These are phyloP conservation scores for Meliscaeva auricollis DNA, from an alignment of 2,888 invertebrate genomes.

Conservation along the genomic window DNA sequence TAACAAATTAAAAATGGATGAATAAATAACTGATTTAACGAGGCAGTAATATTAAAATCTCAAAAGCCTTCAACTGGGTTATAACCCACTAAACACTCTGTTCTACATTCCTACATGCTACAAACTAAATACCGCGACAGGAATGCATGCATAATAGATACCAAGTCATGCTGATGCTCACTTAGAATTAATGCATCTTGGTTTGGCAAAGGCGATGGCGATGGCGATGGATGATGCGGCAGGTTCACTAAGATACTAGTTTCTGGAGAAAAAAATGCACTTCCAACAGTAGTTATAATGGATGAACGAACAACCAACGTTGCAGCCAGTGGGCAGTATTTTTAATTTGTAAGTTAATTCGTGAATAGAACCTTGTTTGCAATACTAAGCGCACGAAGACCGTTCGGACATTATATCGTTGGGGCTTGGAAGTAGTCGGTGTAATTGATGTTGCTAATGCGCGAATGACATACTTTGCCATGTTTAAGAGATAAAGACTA, in stretches of 20 bases:
- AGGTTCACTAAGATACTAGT: constrained; percentile 12
- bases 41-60: constrained; percentile 16
- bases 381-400: constrained; percentile 25
- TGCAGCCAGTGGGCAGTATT: constrained; percentile 30
- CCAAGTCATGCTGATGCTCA: constrained; percentile 12
- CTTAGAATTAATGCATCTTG: constrained; percentile 22
- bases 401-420: constrained; percentile 12
- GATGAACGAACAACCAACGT: background rate
- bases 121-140: constrained; percentile 19
- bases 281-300: constrained; percentile 23
- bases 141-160: constrained; percentile 31
- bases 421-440: constrained; percentile 6
- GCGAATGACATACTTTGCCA: constrained; percentile 54
- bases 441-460: constrained; percentile 45
- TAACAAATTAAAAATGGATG: background rate
- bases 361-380: constrained; percentile 41
- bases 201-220: too few species aligned
- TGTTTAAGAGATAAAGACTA: constrained; percentile 6
- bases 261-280: constrained; percentile 18
- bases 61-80: constrained; percentile 33
- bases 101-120: constrained; percentile 38
- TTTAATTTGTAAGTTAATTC: constrained; percentile 36
- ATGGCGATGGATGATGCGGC: constrained; percentile 32
- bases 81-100: constrained; percentile 45
- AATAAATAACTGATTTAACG: constrained; percentile 5